Evolutionary conservation across 1,140 invertebrate species (phyloP), one percentile per base, ranked within the genome.

Genomic region (Drosophila orena): DNA sequence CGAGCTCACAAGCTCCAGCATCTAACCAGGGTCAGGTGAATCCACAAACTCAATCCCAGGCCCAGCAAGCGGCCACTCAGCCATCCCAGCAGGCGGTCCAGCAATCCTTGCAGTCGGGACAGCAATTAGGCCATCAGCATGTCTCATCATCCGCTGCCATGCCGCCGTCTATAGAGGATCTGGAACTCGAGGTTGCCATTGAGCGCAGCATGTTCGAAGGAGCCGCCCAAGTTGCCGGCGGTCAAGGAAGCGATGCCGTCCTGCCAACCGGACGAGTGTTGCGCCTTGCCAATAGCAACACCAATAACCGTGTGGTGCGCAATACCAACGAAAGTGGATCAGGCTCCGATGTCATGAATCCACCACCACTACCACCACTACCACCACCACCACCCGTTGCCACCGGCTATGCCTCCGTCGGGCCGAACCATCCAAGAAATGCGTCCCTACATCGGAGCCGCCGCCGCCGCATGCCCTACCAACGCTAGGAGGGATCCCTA

Each of bases 191-290:
- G 40, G 0, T 79, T 56, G 70, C 75, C 37, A 52, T 77, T 5
- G 68, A 77, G 44, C 68, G 79, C 8, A 79, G 76, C 59, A 52
- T 73, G 27, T 20, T 60, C 15, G 76, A 65, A 2, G 42, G 42
- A 11, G 43, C 49, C 1, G 24, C 14, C 0, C 14, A 47, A n/a
- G 46, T 5, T 4, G 8, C 22, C n/a, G 14, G 5, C 46, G 11
- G 8, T 4, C 20, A 47, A 8, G 7, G 14, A 1, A 0, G 14
- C n/a, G 35, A 1, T 24, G 12, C 30, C n/a, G 12, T 17, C 0
- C 20, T 34, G 35, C 17, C 27, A 3, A n/a, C 10, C n/a, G 17
- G 35, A 5, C 64, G 44, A 4, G 1, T 35, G 17, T 2, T 17
- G 4, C 3, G 3, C n/a, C 0, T 64, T 3, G 2, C n/a, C 44